phyloP scores from a whole-genome alignment of 2,113 vertebrate genomes.

The Hyla sarda region DNA sequence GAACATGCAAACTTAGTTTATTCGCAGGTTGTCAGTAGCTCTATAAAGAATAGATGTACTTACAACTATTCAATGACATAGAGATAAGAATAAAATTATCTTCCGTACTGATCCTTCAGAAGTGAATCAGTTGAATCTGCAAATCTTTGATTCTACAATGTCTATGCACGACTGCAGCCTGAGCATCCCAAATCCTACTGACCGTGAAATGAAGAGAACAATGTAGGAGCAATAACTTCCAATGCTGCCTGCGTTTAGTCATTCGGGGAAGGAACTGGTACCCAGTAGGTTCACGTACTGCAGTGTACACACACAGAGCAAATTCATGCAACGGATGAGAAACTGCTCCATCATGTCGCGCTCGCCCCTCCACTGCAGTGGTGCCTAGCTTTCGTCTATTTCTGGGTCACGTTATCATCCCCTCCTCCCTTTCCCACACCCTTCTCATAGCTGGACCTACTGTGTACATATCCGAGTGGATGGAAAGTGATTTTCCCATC shows the following conservation, averaged over 20 bases:
- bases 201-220: not conserved
- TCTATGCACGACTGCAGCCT: not conserved
- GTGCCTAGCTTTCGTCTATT: not conserved
- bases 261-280: not conserved
- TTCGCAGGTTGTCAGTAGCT: not conserved
- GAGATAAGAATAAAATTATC: not conserved
- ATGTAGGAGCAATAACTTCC: not conserved
- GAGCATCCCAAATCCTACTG: not conserved
- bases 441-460: conserved; percentile 29
- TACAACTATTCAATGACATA: not conserved
- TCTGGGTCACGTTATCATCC: conserved; percentile 20
- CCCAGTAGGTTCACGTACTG: conserved; percentile 13
- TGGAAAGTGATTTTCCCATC: conserved; percentile 10
- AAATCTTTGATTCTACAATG: not conserved
- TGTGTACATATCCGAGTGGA: not conserved
- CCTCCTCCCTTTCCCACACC: conserved; percentile 45
- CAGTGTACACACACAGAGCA: not conserved
- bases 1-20: not conserved
- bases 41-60: not conserved
- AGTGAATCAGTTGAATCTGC: not conserved
- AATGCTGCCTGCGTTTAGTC: not conserved
- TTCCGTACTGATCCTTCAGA: not conserved
- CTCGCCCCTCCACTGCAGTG: conserved; percentile 21
- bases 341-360: conserved; percentile 14
- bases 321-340: conserved; percentile 16